Percentiles rank a stretch among this genome's conserved stretches.
Evolutionary conservation across 2,797 vertebrate species (phyloP).

Genomic region (Acrocephalus scirpaceus): DNA sequence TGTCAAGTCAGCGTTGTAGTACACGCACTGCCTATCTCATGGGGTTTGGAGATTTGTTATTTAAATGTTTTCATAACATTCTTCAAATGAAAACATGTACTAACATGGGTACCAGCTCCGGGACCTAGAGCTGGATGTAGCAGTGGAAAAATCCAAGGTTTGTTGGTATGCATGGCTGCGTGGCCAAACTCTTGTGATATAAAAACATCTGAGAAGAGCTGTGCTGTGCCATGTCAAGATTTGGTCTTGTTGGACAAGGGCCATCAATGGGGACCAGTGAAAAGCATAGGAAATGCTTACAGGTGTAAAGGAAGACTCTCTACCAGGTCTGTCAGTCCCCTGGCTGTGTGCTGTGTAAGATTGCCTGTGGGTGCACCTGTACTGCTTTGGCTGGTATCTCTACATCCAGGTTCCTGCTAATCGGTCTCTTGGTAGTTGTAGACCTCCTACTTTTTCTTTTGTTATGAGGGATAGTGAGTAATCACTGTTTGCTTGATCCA

Average conservation of each 20-base stretch:
- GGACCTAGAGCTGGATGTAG: background rate
- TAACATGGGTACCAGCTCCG: background rate
- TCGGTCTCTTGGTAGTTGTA: background rate
- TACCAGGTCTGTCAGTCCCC: background rate
- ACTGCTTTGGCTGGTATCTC: background rate
- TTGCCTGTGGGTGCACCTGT: background rate
- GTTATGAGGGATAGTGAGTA: background rate
- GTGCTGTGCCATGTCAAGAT: background rate
- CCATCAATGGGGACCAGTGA: background rate
- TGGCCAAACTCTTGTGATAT: background rate
- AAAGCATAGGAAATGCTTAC: background rate
- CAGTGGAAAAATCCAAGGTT: background rate
- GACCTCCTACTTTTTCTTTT: background rate
- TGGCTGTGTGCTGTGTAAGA: background rate
- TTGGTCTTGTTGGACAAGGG: background rate
- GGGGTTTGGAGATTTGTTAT: background rate
- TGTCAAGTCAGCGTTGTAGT: background rate
- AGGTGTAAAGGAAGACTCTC: background rate
- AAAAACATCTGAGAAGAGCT: background rate
- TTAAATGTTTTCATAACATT: background rate
- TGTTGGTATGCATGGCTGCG: background rate
- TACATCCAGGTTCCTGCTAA: background rate
- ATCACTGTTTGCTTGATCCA: background rate
- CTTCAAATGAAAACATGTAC: background rate
- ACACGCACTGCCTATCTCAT: fast-evolving